Evolutionary conservation across 2,888 invertebrate species (phyloP).

Genomic region (Sminthurides aquaticus): DNA sequence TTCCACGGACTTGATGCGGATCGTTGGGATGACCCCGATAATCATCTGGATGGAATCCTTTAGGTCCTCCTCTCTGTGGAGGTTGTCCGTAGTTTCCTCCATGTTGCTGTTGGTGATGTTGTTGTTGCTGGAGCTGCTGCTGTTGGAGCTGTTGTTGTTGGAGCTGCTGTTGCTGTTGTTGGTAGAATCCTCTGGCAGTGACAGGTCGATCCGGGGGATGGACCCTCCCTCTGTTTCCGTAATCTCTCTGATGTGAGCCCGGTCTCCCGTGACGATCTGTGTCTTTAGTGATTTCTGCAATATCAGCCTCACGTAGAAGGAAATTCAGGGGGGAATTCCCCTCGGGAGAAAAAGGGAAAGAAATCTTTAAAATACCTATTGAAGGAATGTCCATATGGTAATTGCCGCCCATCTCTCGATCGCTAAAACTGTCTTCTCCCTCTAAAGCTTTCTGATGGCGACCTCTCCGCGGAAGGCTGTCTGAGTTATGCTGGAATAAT

Average conservation of each 20-base stretch:
- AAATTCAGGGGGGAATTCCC: background rate
- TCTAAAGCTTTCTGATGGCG: slow-evolving; percentile 60
- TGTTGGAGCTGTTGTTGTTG: slow-evolving; percentile 31
- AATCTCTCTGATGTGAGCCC: slow-evolving; percentile 47
- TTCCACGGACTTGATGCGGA: slow-evolving; percentile 13
- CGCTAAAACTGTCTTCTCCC: slow-evolving; percentile 76
- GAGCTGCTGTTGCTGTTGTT: slow-evolving; percentile 33
- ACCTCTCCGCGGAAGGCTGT: slow-evolving; percentile 43
- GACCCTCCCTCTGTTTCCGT: slow-evolving; percentile 54
- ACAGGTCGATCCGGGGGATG: slow-evolving; percentile 45
- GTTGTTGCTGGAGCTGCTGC: slow-evolving; percentile 31
- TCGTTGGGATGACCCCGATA: slow-evolving; percentile 20
- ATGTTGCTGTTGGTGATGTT: slow-evolving; percentile 26
- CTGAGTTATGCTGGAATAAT: slow-evolving; percentile 28
- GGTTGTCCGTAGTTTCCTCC: slow-evolving; percentile 1
- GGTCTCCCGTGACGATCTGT: slow-evolving; percentile 52
- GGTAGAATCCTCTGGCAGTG: slow-evolving; percentile 35
- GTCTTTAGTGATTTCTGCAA: slow-evolving; percentile 74
- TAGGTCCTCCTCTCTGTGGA: slow-evolving; percentile 11
- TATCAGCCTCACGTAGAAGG: slow-evolving; percentile 14
- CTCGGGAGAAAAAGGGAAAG: background rate
- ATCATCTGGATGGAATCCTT: slow-evolving; percentile 16
- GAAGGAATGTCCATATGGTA: slow-evolving; percentile 49
- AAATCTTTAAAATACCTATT: slow-evolving; percentile 52
- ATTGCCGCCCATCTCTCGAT: slow-evolving; percentile 69